Evolutionary conservation across 35 echinoderm and acorn worm genomes (phyloP).

Genomic region (Antedon bifida): DNA sequence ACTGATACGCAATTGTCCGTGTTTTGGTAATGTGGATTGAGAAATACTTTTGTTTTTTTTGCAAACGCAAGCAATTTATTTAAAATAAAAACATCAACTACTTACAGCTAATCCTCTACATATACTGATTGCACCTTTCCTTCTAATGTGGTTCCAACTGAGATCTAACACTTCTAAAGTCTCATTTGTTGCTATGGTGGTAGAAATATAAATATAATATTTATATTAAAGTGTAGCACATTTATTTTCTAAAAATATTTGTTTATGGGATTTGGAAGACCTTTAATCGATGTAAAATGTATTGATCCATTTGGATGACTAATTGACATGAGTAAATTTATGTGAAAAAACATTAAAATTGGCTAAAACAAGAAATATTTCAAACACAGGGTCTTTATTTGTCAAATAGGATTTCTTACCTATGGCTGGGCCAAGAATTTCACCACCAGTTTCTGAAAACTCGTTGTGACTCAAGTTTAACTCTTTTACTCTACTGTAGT

Average conservation of each 20-base stretch:
- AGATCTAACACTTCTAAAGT: slow-evolving; percentile 55
- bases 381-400: too few relatives aligned
- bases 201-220: neutral
- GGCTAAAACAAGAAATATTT: too few relatives aligned
- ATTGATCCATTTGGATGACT: too few relatives aligned
- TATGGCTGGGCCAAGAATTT: slow-evolving; percentile 67
- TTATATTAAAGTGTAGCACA: neutral
- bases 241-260: neutral
- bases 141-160: slow-evolving; percentile 91
- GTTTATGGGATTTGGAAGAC: too few relatives aligned
- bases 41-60: too few relatives aligned
- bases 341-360: too few relatives aligned
- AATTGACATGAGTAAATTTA: too few relatives aligned
- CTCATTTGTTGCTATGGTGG: slow-evolving; percentile 64
- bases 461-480: slow-evolving; percentile 76
- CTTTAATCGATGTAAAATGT: too few relatives aligned
- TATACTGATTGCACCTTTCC: slow-evolving; percentile 73
- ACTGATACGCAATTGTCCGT: too few relatives aligned
- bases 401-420: slow-evolving; percentile 45
- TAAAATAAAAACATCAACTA: too few relatives aligned
- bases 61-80: too few relatives aligned
- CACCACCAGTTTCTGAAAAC: slow-evolving; percentile 86
- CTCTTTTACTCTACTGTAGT: slow-evolving; percentile 85
- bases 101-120: slow-evolving; percentile 89
- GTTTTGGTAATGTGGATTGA: too few relatives aligned